These are phyloP conservation scores for Ecdyonurus torrentis DNA, from an alignment of 2,888 invertebrate genomes.

Conservation along the genomic window DNA sequence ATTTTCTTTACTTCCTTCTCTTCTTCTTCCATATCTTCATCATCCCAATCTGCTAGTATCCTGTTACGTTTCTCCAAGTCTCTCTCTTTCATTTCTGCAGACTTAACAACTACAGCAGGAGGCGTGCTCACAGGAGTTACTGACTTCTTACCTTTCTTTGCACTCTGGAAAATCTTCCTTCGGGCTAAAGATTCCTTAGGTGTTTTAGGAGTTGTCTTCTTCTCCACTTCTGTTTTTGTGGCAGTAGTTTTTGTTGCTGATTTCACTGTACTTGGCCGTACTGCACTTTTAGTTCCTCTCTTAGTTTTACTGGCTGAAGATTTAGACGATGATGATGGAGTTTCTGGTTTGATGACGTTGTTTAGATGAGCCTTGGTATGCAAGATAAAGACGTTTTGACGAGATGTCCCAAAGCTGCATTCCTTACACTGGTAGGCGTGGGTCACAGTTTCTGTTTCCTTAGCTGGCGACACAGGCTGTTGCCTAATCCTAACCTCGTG, in stretches of 20 bases:
- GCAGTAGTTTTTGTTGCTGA: not conserved
- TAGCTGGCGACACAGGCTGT: conserved; percentile 26
- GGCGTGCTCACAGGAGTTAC: conserved; percentile 14
- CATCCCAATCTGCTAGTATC: conserved; percentile 61
- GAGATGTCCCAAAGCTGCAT: conserved; percentile 45
- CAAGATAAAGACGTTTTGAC: conserved; percentile 54
- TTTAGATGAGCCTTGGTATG: conserved; percentile 54
- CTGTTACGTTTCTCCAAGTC: conserved; percentile 17
- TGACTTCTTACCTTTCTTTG: conserved; percentile 17
- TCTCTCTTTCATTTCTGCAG: conserved; percentile 23
- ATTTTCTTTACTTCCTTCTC: conserved; percentile 14
- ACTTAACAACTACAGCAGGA: too few species aligned
- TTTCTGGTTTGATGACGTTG: conserved; percentile 22
- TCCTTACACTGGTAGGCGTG: conserved; percentile 38
- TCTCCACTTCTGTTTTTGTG: conserved; percentile 17
- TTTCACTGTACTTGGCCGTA: not conserved
- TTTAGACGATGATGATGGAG: conserved; percentile 14
- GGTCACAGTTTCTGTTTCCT: conserved; percentile 23
- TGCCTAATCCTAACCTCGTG: conserved; percentile 47
- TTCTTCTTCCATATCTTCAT: conserved; percentile 35
- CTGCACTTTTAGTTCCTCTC: not conserved
- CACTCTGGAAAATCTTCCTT: conserved; percentile 24
- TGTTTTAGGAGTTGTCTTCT: conserved; percentile 9
- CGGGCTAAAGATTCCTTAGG: conserved; percentile 13
- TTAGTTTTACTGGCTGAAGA: not conserved